These are phyloP conservation scores for Montipora cactus DNA, from an alignment of 64 coral and sea anemone genomes.

Conservation along the genomic window DNA sequence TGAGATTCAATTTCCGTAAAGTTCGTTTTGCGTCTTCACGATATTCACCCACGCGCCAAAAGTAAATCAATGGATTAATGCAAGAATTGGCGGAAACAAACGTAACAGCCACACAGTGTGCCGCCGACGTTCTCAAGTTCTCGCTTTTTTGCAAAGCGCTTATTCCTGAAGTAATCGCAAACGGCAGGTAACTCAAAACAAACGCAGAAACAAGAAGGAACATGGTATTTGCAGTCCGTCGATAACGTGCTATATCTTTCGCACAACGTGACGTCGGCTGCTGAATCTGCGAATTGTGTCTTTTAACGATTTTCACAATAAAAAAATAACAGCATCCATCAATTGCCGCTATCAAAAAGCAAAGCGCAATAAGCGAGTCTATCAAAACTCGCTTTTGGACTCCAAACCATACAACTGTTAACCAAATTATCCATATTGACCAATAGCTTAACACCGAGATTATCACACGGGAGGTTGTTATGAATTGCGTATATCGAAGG, in stretches of 20 bases:
- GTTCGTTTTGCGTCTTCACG: background rate
- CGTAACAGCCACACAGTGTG: conserved; percentile 6
- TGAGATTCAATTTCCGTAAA: background rate
- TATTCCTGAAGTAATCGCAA: conserved; percentile 4
- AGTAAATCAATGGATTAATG: conserved; percentile 17
- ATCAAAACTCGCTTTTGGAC: background rate
- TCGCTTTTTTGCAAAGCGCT: conserved; percentile 21
- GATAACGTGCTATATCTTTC: background rate
- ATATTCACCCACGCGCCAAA: conserved; percentile 20
- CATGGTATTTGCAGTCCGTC: conserved; percentile 30
- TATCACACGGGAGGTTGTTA: conserved; percentile 57
- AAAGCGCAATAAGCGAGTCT: background rate
- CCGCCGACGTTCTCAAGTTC: conserved; percentile 7
- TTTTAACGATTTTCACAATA: conserved; percentile 19
- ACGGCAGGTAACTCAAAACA: conserved; percentile 13
- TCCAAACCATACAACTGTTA: conserved; percentile 29
- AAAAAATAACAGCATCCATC: background rate
- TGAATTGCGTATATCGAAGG: conserved; percentile 70
- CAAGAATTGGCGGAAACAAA: conserved; percentile 11
- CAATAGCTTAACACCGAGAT: conserved; percentile 60
- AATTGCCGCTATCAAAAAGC: background rate
- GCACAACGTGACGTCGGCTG: background rate
- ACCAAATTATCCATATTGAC: conserved; percentile 21
- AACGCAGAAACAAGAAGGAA: conserved; percentile 24
- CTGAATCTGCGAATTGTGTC: conserved; percentile 4